Conservation (phyloP, 2,113 vertebrate genomes). For the Psophia crepitans region DNA sequence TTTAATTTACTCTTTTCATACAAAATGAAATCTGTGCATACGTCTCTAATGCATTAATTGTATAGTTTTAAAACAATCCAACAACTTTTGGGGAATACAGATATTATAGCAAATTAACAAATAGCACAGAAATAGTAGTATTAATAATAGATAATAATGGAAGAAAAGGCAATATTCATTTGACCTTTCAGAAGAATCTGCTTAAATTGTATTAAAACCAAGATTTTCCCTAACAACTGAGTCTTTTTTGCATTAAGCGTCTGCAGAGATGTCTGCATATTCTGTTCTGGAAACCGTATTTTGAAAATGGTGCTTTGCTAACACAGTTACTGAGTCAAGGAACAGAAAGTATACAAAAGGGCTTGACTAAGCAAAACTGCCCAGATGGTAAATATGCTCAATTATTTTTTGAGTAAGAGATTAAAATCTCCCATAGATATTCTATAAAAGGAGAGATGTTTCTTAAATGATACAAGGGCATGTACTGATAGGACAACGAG, state of each 20-base stretch:
- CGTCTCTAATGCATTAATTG: neutral
- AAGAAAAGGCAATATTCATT: neutral
- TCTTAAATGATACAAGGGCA: neutral
- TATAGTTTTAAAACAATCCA: neutral
- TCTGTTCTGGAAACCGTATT: neutral
- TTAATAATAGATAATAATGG: neutral
- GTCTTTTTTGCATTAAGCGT: rapidly evolving
- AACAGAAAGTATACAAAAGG: neutral
- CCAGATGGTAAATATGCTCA: neutral
- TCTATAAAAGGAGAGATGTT: neutral
- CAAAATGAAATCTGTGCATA: neutral
- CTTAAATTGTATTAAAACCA: neutral
- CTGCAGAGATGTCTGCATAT: neutral
- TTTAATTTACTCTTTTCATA: neutral
- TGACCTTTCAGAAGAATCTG: neutral
- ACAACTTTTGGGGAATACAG: neutral
- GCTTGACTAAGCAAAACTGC: neutral
- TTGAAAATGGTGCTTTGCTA: neutral
- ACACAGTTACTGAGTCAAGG: neutral
- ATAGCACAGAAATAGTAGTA: neutral
- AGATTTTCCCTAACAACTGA: neutral
- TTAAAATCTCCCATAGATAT: neutral
- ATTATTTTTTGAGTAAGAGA: neutral
- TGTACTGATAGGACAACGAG: no score
- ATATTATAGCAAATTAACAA: neutral